Base-by-base conservation (phyloP, 64 coral and sea anemone species). In the Pocillopora damicornis region DNA sequence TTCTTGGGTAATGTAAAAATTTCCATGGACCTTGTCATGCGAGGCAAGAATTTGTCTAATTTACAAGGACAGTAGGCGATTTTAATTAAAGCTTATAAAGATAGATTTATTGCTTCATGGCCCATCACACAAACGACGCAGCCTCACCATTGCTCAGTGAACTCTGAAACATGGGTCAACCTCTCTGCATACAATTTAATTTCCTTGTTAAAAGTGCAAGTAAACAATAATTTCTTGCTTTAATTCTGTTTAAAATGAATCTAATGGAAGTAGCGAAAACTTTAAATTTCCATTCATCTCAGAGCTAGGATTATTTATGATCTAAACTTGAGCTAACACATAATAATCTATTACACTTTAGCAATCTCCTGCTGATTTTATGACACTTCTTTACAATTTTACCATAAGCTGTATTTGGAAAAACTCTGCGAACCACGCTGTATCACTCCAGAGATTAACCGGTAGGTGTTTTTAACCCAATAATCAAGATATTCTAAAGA, bases 1-100 rank as follows among this genome's bases (percentile, higher is more conserved):
- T 79, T n/a, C 77, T 79, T 58, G n/a, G 56, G 38, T 60, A 23
- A 79, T 13, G 58, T 15, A 79, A 22, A 79, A 13, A 60, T 79
- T n/a, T 59, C 77, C n/a, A 34, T 77, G 75, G 57, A 17, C 57
- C 11, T 56, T 79, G 77, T 79, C n/a, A 60, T 79, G 58, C 77
- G 58, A 79, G n/a, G 58, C 20, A 79, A 60, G 56, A 79, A 61
- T 79, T 60, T 79, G 22, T 62, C 35, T 63, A 35, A 63, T 25
- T 81, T 60, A 81, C 42, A 7, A 16, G 26, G 26, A 63, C 15
- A 13, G 79, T 30, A 34, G 79, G 59, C 4, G 79, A 81, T 63
- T 81, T 81, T 81, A 81, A 81, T 81, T 81, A 81, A 63, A 64
- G 1, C 79, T 81, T 60, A 81, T 79, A 79, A 14, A 79, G 59